Conservation (phyloP, 1,140 invertebrate genomes). For the Sinonovacula constricta region DNA sequence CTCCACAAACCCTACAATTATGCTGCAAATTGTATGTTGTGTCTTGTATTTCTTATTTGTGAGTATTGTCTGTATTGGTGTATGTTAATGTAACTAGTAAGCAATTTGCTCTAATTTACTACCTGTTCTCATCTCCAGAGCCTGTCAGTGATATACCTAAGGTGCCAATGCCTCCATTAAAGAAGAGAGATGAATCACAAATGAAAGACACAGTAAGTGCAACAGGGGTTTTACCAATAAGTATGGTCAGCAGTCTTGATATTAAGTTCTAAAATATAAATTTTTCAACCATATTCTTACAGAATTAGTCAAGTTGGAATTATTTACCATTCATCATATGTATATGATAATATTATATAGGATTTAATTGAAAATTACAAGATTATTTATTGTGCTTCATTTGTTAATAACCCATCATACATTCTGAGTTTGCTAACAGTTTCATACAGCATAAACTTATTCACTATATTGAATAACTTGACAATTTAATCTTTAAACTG, state of each 20-base stretch:
- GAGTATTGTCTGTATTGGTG: too few species aligned
- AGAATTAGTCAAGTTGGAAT: neutral
- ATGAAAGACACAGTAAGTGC: slow-evolving; percentile 58
- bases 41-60: too few species aligned
- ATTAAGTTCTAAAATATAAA: neutral
- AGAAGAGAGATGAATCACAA: slow-evolving; percentile 49
- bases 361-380: neutral
- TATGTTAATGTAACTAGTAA: too few species aligned
- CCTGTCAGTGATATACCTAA: slow-evolving; percentile 49
- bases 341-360: neutral
- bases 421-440: too few species aligned
- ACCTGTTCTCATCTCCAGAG: slow-evolving; percentile 40
- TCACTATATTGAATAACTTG: too few species aligned
- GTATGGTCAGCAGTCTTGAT: too few species aligned
- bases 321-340: neutral
- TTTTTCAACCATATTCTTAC: neutral
- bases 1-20: too few species aligned
- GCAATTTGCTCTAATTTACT: too few species aligned
- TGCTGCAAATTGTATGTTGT: neutral
- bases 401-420: neutral
- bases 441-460: too few species aligned
- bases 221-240: too few species aligned
- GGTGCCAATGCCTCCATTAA: slow-evolving; percentile 48
- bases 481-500: too few species aligned
- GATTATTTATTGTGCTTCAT: neutral